A percentile compares a stretch with the other conserved stretches of the same genome.
Conservation (phyloP, 2,797 vertebrate genomes). For the Dryobates pubescens region DNA sequence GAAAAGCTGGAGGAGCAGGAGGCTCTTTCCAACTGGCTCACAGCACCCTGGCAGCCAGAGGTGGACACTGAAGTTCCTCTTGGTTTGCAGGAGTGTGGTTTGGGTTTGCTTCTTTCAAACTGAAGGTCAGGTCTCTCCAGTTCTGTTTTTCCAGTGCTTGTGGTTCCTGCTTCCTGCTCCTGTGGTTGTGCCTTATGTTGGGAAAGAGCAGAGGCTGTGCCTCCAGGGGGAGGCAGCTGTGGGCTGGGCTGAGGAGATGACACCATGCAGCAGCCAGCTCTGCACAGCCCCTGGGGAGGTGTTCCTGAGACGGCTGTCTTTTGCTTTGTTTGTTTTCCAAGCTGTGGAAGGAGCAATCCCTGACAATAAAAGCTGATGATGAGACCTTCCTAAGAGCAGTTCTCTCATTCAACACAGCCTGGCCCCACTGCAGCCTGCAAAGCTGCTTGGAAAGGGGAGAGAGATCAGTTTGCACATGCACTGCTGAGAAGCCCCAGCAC, state of each 20-base stretch:
- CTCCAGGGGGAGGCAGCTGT: slow-evolving; percentile 69
- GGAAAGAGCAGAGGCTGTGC: slow-evolving; percentile 75
- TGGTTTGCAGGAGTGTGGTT: slow-evolving; percentile 78
- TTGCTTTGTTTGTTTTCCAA: slow-evolving; percentile 81
- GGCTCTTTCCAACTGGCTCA: slow-evolving; percentile 77
- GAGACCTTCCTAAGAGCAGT: slow-evolving; percentile 82
- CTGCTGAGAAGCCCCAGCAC: background rate
- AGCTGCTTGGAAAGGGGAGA: background rate
- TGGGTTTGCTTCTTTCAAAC: slow-evolving; percentile 40
- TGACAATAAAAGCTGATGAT: slow-evolving; percentile 80
- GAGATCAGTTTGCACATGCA: background rate
- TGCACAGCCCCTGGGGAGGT: slow-evolving; percentile 72
- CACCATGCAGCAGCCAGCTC: slow-evolving; percentile 50
- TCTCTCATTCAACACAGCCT: slow-evolving; percentile 52
- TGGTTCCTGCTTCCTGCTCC: slow-evolving; percentile 80
- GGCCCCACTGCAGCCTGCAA: background rate
- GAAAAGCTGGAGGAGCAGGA: background rate
- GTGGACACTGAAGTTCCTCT: slow-evolving; percentile 30
- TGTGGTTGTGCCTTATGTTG: slow-evolving; percentile 88
- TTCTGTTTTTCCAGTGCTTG: slow-evolving; percentile 73
- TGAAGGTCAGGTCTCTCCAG: slow-evolving; percentile 48
- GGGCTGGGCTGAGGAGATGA: slow-evolving; percentile 63
- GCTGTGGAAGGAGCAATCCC: slow-evolving; percentile 82
- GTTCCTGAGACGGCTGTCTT: slow-evolving; percentile 79
- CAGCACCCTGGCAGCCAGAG: slow-evolving; percentile 71